These are phyloP conservation scores for Coturnix japonica DNA, from an alignment of 2,113 vertebrate genomes.

Conservation along the genomic window DNA sequence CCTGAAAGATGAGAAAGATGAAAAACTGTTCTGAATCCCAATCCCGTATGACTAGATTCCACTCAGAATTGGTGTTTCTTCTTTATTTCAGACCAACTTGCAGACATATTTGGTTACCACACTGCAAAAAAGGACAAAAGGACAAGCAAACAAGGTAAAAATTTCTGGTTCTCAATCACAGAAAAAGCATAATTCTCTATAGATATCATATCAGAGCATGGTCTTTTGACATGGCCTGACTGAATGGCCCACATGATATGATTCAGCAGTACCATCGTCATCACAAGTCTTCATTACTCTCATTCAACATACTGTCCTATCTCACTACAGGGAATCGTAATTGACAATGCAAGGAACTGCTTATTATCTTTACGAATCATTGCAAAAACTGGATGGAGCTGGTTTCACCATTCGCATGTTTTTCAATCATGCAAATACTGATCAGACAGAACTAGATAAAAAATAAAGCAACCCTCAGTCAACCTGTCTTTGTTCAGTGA, in stretches of 20 bases:
- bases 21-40: background rate
- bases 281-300: background rate
- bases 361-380: background rate
- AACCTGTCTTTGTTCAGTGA: background rate
- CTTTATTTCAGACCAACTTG: background rate
- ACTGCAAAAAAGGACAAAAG: background rate
- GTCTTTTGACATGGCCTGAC: rapidly evolving
- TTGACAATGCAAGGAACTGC: background rate
- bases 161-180: background rate
- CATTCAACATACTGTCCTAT: background rate
- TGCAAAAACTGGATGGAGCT: background rate
- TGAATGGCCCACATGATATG: background rate
- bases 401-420: background rate
- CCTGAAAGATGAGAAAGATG: background rate
- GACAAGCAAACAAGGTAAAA: background rate
- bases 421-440: background rate
- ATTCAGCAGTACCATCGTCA: background rate
- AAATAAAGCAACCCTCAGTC: background rate
- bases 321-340: background rate
- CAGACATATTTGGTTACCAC: background rate
- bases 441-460: background rate
- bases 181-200: background rate
- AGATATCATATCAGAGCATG: background rate
- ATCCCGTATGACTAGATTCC: background rate
- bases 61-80: background rate